phyloP scores from a whole-genome alignment of 35 echinoderm and acorn worm genomes.

The Amphiura filiformis region DNA sequence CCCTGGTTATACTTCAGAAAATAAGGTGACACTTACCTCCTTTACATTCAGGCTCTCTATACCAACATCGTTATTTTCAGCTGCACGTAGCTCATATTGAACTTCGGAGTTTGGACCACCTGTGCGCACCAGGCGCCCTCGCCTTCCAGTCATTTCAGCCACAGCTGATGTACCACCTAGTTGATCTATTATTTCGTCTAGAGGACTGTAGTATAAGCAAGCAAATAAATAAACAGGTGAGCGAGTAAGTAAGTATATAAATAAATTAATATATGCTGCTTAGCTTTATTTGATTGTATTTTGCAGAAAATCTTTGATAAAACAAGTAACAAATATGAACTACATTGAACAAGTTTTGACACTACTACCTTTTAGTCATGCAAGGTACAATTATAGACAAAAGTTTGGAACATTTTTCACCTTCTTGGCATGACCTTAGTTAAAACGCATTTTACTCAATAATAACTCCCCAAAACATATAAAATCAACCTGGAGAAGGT shows the following conservation, averaged over 20 bases:
- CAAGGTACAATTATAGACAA: background rate
- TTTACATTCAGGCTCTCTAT: slow-evolving; percentile 83
- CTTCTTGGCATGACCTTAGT: no score
- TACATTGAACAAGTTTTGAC: background rate
- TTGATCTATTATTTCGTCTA: slow-evolving; percentile 96
- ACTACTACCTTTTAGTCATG: background rate
- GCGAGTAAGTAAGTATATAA: background rate
- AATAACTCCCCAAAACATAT: no score
- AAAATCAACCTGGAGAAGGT: no score
- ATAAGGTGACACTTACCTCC: slow-evolving; percentile 70
- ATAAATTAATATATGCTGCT: background rate
- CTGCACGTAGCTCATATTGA: slow-evolving; percentile 55
- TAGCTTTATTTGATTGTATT: background rate
- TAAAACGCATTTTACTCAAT: no score
- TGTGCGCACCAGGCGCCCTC: slow-evolving; percentile 71
- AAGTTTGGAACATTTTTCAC: no score
- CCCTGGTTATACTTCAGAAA: no score
- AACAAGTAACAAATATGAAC: background rate
- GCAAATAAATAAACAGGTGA: background rate
- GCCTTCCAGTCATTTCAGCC: slow-evolving; percentile 92
- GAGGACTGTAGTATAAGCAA: slow-evolving; percentile 54
- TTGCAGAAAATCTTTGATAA: background rate
- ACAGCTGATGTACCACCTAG: slow-evolving; percentile 70
- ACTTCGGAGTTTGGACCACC: slow-evolving; percentile 26
- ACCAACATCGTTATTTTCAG: slow-evolving; percentile 60